phyloP scores from a whole-genome alignment of 2,113 vertebrate species.

The Ariopsis seemanni region DNA sequence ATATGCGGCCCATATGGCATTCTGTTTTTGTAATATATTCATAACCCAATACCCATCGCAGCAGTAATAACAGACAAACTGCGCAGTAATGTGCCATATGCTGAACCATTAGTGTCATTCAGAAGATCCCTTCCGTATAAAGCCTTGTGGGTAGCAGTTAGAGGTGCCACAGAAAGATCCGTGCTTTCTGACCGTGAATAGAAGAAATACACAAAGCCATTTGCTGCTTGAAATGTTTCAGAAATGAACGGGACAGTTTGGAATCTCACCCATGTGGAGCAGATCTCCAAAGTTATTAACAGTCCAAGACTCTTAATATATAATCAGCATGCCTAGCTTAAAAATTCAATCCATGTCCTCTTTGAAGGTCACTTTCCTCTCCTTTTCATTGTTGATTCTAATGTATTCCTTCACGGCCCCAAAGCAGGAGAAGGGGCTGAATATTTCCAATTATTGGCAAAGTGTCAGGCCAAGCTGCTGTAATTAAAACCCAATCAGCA shows the following conservation, averaged over 20 bases:
- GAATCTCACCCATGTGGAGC: constrained; percentile 34
- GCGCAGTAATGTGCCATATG: constrained; percentile 51
- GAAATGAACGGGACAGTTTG: constrained; percentile 31
- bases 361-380: constrained; percentile 52
- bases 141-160: constrained; percentile 37
- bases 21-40: constrained; percentile 36
- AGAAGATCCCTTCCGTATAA: constrained; percentile 40
- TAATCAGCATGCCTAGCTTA: constrained; percentile 30
- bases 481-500: constrained; percentile 75
- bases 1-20: constrained; percentile 35
- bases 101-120: constrained; percentile 48
- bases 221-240: constrained; percentile 19
- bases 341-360: constrained; percentile 26
- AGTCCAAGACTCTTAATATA: constrained; percentile 19
- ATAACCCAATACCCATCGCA: constrained; percentile 46
- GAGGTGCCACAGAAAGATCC: constrained; percentile 34
- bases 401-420: constrained; percentile 53
- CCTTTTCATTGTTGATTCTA: constrained; percentile 51
- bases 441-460: constrained; percentile 75
- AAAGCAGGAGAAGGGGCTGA: constrained; percentile 58
- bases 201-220: constrained; percentile 22
- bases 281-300: constrained; percentile 35
- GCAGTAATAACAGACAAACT: constrained; percentile 51
- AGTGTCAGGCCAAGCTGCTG: constrained; percentile 64
- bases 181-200: constrained; percentile 16